A percentile compares a stretch with the other conserved stretches of the same genome.
Evolutionary conservation across 2,113 vertebrate species (phyloP).

Genomic region (Podilymbus podiceps): DNA sequence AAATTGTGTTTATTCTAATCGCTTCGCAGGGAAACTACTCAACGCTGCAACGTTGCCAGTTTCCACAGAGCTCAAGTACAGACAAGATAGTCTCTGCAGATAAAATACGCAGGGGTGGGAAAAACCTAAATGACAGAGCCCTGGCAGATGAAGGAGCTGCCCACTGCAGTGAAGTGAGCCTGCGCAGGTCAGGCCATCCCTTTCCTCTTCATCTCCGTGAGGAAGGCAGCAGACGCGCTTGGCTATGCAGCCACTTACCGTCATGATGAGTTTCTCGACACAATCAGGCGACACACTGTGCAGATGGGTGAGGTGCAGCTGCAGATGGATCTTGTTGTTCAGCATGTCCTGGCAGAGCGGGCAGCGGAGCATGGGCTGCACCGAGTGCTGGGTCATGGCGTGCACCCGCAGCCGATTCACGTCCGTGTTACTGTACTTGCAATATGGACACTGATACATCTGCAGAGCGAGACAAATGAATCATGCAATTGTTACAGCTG

Average conservation of each 20-base stretch:
- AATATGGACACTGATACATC: conserved; percentile 98
- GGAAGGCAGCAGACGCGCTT: neutral
- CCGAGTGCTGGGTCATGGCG: conserved; percentile 97
- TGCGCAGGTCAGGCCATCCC: neutral
- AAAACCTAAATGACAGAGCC: neutral
- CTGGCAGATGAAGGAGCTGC: neutral
- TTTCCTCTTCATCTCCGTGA: neutral
- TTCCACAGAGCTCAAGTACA: neutral
- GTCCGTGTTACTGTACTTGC: conserved; percentile 95
- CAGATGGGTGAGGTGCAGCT: conserved; percentile 98
- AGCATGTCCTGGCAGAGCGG: conserved; percentile 98
- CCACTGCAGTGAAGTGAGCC: neutral
- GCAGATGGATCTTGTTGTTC: conserved; percentile 98
- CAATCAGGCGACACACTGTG: conserved; percentile 98
- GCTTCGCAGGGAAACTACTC: neutral
- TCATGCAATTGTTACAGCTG: neutral
- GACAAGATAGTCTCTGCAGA: neutral
- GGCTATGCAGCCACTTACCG: conserved; percentile 74
- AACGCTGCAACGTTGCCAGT: neutral
- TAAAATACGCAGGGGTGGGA: neutral
- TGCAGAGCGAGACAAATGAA: conserved; percentile 52
- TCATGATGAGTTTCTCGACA: conserved; percentile 95
- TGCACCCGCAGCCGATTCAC: conserved; percentile 96
- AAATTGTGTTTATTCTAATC: neutral
- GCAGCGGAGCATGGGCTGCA: conserved; percentile 97